phyloP scores from a whole-genome alignment of 1,140 invertebrate genomes.

The Tribolium madens region DNA sequence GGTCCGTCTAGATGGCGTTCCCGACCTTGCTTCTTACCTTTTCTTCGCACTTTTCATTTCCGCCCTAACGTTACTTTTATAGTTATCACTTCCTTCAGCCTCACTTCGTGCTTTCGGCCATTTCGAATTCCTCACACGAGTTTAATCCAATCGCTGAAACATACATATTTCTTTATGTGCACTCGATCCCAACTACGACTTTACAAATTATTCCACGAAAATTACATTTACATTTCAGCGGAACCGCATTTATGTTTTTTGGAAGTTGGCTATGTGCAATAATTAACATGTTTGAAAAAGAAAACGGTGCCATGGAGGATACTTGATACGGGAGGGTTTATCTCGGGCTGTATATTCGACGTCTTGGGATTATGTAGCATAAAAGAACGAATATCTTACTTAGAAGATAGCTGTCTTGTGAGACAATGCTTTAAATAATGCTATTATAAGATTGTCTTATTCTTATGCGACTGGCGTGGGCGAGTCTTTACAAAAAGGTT shows the following conservation, averaged over 20 bases:
- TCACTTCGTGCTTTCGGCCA: slow-evolving; percentile 45
- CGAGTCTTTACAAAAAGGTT: not conserved
- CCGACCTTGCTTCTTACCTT: slow-evolving; percentile 62
- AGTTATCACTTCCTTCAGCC: slow-evolving; percentile 63
- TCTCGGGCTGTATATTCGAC: too few relatives aligned
- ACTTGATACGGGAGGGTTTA: slow-evolving; percentile 19
- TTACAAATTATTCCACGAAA: slow-evolving; percentile 22
- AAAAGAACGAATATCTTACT: slow-evolving; percentile 1
- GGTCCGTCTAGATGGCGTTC: slow-evolving; percentile 61
- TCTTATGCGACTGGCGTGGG: slow-evolving; percentile 8
- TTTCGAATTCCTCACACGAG: slow-evolving; percentile 56
- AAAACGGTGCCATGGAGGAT: not conserved
- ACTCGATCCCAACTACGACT: slow-evolving; percentile 16
- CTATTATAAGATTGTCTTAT: slow-evolving; percentile 12
- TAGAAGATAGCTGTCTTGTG: slow-evolving; percentile 12
- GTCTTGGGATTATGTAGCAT: slow-evolving; percentile 5
- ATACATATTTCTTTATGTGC: slow-evolving; percentile 49
- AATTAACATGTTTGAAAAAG: slow-evolving; percentile 22
- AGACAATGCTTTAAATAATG: slow-evolving; percentile 6
- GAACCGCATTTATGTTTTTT: not conserved
- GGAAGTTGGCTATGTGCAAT: not conserved
- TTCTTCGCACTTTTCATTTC: slow-evolving; percentile 65
- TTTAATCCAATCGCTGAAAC: slow-evolving; percentile 55
- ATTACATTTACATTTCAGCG: slow-evolving; percentile 32
- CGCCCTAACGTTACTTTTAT: slow-evolving; percentile 63